Evolutionary conservation across 2,797 vertebrate species (phyloP).

Genomic region (Danionella dracula): DNA sequence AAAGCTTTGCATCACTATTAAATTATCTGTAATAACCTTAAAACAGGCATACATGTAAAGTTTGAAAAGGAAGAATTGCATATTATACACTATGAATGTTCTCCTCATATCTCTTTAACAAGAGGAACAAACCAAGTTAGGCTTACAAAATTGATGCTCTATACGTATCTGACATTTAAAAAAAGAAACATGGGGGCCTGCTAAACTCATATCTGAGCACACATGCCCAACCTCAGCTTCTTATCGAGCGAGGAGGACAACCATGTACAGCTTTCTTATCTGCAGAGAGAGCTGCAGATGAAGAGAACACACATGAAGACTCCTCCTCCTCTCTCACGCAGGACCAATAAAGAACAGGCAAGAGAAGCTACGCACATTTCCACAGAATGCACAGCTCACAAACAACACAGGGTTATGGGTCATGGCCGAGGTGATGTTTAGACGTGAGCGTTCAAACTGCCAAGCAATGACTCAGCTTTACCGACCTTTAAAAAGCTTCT

Average conservation of each 20-base stretch:
- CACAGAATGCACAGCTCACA: background rate
- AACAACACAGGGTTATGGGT: conserved; percentile 11
- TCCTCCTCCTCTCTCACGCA: conserved; percentile 17
- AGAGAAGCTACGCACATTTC: conserved; percentile 9
- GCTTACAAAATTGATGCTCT: too few relatives aligned
- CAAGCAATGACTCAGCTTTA: conserved; percentile 13
- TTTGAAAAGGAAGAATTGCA: too few relatives aligned
- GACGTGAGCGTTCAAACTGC: conserved; percentile 9
- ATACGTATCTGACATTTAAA: too few relatives aligned
- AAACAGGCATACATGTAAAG: too few relatives aligned
- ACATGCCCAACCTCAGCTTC: conserved; percentile 24
- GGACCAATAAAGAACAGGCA: background rate
- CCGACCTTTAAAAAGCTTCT: conserved; percentile 27
- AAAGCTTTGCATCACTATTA: too few relatives aligned
- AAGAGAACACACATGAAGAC: background rate
- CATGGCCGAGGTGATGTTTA: conserved; percentile 21
- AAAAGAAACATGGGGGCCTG: too few relatives aligned
- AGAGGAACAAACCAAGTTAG: too few relatives aligned
- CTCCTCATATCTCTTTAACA: background rate
- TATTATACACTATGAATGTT: too few relatives aligned
- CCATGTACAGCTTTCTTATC: conserved; percentile 1
- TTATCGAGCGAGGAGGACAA: conserved; percentile 14
- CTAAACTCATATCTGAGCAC: background rate
- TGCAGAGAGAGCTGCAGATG: background rate
- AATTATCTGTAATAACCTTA: too few relatives aligned